These are phyloP conservation scores for Phrynosoma platyrhinos DNA, from an alignment of 2,113 vertebrate species.

Conservation along the genomic window DNA sequence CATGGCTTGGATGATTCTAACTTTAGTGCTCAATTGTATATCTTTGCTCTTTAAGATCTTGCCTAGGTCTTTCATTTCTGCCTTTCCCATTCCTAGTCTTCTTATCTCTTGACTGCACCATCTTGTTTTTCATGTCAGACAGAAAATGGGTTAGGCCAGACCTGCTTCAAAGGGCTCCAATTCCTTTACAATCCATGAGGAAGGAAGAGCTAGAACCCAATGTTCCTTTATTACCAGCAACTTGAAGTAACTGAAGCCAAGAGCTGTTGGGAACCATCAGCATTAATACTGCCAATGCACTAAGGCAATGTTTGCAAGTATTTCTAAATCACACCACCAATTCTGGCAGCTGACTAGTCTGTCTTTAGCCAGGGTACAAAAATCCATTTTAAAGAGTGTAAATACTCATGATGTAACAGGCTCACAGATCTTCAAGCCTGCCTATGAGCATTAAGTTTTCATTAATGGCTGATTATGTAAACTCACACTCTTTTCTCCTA, in stretches of 20 bases:
- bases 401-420: slow-evolving; percentile 19
- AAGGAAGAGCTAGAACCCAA: not conserved
- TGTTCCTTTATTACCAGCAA: not conserved
- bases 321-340: not conserved
- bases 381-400: not conserved
- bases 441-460: slow-evolving; percentile 27
- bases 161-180: not conserved
- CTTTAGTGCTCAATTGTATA: too few relatives aligned
- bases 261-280: not conserved
- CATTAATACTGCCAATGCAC: not conserved
- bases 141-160: too few relatives aligned
- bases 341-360: not conserved
- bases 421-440: not conserved
- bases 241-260: not conserved
- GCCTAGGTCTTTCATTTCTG: too few relatives aligned
- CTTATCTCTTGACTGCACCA: too few relatives aligned
- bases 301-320: not conserved
- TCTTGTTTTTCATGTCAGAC: too few relatives aligned
- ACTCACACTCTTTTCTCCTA: slow-evolving; percentile 44
- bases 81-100: too few relatives aligned
- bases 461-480: slow-evolving; percentile 51
- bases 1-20: too few relatives aligned
- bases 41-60: too few relatives aligned
- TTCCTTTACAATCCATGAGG: not conserved
- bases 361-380: not conserved